Conservation (phyloP, 2,113 vertebrate species). For the Pterocles gutturalis region DNA sequence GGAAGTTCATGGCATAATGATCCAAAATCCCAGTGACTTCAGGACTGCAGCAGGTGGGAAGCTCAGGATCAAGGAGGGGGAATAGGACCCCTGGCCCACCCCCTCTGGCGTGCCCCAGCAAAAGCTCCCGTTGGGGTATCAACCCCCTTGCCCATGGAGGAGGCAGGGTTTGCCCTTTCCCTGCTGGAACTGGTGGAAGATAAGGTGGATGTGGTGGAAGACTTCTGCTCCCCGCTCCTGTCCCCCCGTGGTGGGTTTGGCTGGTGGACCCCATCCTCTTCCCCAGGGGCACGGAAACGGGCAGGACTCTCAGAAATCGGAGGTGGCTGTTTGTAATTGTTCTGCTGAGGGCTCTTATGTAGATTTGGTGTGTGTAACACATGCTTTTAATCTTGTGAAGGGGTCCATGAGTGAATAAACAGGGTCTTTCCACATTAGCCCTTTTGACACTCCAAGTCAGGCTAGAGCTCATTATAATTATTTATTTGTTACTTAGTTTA, state of each 20-base stretch:
- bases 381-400: neutral
- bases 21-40: neutral
- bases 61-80: neutral
- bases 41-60: neutral
- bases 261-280: neutral
- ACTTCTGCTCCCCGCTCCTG: neutral
- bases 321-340: neutral
- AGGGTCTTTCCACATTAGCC: neutral
- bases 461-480: neutral
- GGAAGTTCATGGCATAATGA: neutral
- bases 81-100: neutral
- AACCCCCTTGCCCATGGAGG: neutral
- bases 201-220: neutral
- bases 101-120: neutral
- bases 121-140: neutral
- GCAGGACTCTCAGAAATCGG: neutral
- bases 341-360: neutral
- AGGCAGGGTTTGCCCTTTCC: neutral
- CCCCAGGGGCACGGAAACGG: rapidly evolving
- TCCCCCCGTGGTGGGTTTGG: rapidly evolving
- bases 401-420: neutral
- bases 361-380: neutral
- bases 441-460: neutral
- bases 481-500: conserved; percentile 32
- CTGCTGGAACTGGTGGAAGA: neutral